These are phyloP conservation scores for Phalloptychus januarius DNA, from an alignment of 2,797 vertebrate genomes.

Conservation along the genomic window DNA sequence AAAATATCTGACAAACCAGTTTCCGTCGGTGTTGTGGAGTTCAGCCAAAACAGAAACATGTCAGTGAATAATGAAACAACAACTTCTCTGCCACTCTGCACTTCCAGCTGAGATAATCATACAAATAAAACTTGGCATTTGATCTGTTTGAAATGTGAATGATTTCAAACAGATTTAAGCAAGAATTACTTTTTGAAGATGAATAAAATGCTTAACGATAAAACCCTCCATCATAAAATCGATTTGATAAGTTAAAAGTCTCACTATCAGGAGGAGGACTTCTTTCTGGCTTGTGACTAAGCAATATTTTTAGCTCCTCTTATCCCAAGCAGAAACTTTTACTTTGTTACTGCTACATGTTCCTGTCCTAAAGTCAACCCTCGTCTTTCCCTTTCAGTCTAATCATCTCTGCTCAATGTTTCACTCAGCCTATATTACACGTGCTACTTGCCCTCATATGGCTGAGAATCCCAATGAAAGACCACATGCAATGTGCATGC, in stretches of 20 bases:
- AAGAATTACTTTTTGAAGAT: slow-evolving; percentile 24
- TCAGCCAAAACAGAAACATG: slow-evolving; percentile 20
- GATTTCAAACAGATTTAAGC: neutral
- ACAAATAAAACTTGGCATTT: slow-evolving; percentile 31
- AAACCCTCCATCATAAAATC: neutral
- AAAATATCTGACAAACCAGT: slow-evolving; percentile 15
- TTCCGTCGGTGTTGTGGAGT: slow-evolving; percentile 17
- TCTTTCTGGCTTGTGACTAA: slow-evolving; percentile 39
- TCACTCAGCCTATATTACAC: slow-evolving; percentile 18
- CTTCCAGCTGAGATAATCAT: slow-evolving; percentile 45
- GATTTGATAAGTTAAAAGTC: slow-evolving; percentile 22
- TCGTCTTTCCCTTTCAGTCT: slow-evolving; percentile 50
- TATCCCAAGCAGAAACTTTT: slow-evolving; percentile 25
- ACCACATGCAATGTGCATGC: slow-evolving; percentile 58
- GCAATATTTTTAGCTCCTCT: slow-evolving; percentile 34
- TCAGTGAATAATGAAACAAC: slow-evolving; percentile 9
- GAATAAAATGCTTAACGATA: slow-evolving; percentile 12
- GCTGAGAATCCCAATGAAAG: slow-evolving; percentile 57
- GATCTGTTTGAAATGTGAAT: slow-evolving; percentile 22
- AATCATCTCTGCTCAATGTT: slow-evolving; percentile 54
- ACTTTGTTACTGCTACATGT: slow-evolving; percentile 8
- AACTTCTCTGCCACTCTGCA: slow-evolving; percentile 27
- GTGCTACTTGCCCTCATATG: slow-evolving; percentile 36
- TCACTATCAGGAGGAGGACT: slow-evolving; percentile 13
- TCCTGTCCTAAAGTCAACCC: slow-evolving; percentile 33